These are phyloP conservation scores for Thamnophis elegans DNA, from an alignment of 2,797 vertebrate genomes.

Conservation along the genomic window DNA sequence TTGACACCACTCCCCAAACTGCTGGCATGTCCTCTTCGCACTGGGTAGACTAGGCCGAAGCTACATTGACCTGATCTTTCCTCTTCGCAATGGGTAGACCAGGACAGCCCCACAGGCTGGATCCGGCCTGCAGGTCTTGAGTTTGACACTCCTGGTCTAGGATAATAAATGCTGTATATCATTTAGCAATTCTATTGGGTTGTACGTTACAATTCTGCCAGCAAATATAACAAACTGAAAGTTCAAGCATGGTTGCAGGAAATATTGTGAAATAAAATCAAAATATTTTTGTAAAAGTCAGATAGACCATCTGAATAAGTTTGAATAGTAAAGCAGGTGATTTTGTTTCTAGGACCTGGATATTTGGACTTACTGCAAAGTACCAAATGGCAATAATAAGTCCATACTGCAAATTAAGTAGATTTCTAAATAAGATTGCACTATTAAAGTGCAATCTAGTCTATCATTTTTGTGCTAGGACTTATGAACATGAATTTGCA, in stretches of 20 bases:
- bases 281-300: background rate
- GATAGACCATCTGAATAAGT: slow-evolving; percentile 1
- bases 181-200: slow-evolving; percentile 8
- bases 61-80: no score
- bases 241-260: slow-evolving; percentile 22
- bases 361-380: background rate
- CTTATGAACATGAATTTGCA: background rate
- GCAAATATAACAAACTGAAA: slow-evolving; percentile 14
- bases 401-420: background rate
- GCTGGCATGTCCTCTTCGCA: no score
- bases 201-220: slow-evolving; percentile 23
- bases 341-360: background rate
- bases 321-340: background rate
- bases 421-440: background rate
- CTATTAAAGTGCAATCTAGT: background rate
- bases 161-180: background rate
- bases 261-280: slow-evolving; percentile 22
- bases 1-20: no score
- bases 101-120: no score
- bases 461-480: background rate
- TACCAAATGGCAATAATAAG: background rate
- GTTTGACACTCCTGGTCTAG: background rate
- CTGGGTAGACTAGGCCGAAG: no score
- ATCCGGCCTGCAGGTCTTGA: no score
- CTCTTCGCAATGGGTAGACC: no score